Conservation (phyloP, 2,113 vertebrate genomes). For the Tor tambroides region DNA sequence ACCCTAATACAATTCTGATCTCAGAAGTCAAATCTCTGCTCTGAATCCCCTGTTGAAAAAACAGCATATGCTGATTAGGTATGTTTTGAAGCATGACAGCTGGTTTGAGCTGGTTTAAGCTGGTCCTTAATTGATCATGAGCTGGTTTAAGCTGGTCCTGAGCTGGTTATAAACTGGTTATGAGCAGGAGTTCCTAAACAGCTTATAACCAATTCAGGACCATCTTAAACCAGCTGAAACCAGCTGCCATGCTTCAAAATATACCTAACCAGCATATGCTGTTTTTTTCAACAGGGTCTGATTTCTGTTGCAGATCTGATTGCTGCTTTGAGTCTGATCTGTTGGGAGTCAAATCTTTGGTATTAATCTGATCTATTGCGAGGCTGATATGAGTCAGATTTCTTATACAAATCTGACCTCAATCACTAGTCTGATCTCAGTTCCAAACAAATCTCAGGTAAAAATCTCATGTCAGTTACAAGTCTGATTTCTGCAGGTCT, state of each 20-base stretch:
- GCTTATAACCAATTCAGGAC: too few species aligned
- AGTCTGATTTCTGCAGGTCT: not conserved
- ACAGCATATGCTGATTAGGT: too few species aligned
- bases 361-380: not conserved
- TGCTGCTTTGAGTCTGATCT: not conserved
- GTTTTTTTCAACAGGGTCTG: not conserved
- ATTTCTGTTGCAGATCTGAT: not conserved
- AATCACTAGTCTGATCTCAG: not conserved
- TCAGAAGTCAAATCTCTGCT: not conserved
- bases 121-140: too few species aligned
- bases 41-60: not conserved
- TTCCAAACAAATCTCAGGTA: not conserved
- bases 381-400: not conserved
- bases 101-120: too few species aligned
- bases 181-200: too few species aligned
- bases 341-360: not conserved
- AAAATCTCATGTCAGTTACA: not conserved
- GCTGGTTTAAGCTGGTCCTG: too few species aligned
- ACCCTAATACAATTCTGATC: not conserved
- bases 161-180: too few species aligned
- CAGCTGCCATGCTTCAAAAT: too few species aligned
- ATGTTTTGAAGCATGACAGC: too few species aligned
- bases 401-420: not conserved
- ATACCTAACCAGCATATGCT: too few species aligned
- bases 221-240: too few species aligned